These are phyloP conservation scores for Drosophila anomalipes DNA, from an alignment of 2,888 invertebrate species.

Conservation along the genomic window DNA sequence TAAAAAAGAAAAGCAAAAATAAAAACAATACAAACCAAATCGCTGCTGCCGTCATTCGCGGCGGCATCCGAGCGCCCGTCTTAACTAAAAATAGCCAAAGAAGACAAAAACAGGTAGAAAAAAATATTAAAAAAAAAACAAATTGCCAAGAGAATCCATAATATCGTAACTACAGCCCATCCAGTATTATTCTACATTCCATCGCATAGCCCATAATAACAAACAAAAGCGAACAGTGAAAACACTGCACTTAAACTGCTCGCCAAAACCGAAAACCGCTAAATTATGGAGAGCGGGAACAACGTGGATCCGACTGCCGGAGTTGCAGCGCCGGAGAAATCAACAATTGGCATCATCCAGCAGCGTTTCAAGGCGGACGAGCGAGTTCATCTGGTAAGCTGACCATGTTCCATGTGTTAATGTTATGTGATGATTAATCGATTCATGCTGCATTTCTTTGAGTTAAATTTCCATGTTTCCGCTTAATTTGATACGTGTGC, in stretches of 20 bases:
- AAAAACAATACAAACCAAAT: constrained; percentile 12
- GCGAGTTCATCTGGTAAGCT: constrained; percentile 81
- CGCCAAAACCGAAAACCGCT: constrained; percentile 8
- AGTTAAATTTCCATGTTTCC: constrained; percentile 6
- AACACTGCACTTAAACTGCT: constrained; percentile 5
- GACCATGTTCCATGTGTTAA: background rate
- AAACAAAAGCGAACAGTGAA: constrained; percentile 2
- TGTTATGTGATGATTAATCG: constrained; percentile 27
- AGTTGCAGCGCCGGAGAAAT: constrained; percentile 23
- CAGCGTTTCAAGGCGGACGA: constrained; percentile 84
- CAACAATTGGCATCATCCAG: constrained; percentile 78
- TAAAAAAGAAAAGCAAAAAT: constrained; percentile 1
- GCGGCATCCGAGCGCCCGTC: constrained; percentile 16
- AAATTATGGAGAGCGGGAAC: constrained; percentile 45
- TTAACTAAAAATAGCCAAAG: constrained; percentile 49
- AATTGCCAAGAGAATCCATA: constrained; percentile 11
- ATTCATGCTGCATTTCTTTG: constrained; percentile 5
- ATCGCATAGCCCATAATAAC: constrained; percentile 5
- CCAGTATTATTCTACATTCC: constrained; percentile 34
- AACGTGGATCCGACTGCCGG: constrained; percentile 12
- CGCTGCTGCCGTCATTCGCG: constrained; percentile 38
- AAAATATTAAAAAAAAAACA: background rate
- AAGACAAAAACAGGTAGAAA: background rate
- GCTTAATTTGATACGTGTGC: background rate
- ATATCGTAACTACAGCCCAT: constrained; percentile 4